A percentile compares a stretch with the other conserved stretches of the same genome.
These are phyloP conservation scores for Drosophila meridiana DNA, from an alignment of 2,888 invertebrate genomes.

Conservation along the genomic window DNA sequence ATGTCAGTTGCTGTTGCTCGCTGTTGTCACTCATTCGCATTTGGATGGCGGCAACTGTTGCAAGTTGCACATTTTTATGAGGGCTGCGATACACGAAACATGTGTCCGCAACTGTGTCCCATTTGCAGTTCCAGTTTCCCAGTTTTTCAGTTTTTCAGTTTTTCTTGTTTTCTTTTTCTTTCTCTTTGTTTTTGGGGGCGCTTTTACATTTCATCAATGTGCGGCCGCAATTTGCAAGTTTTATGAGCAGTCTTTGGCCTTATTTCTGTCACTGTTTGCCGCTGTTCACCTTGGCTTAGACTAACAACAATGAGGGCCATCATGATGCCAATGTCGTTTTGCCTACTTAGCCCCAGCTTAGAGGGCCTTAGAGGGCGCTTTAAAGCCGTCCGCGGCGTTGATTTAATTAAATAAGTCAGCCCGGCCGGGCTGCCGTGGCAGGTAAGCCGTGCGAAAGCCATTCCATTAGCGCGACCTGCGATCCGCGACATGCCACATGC, in stretches of 20 bases:
- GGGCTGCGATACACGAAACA: conserved; percentile 36
- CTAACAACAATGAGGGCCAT: conserved; percentile 46
- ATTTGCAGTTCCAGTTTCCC: not conserved
- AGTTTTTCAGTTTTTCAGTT: not conserved
- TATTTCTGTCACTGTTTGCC: conserved; percentile 10
- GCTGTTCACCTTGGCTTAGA: conserved; percentile 33
- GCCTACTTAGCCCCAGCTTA: conserved; percentile 54
- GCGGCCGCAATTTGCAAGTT: conserved; percentile 62
- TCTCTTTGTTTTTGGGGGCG: not conserved
- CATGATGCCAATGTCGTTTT: conserved; percentile 12
- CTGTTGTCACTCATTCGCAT: conserved; percentile 42
- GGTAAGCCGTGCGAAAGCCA: conserved; percentile 73
- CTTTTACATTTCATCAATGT: conserved; percentile 57
- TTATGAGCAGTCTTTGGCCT: conserved; percentile 46
- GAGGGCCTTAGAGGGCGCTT: conserved; percentile 43
- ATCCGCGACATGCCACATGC: conserved; percentile 16
- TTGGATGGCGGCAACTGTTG: conserved; percentile 46
- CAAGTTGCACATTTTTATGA: conserved; percentile 63
- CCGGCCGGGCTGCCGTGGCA: conserved; percentile 29
- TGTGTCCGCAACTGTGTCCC: conserved; percentile 25
- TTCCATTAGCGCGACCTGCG: conserved; percentile 63
- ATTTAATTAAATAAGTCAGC: conserved; percentile 77
- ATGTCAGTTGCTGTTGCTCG: conserved; percentile 27
- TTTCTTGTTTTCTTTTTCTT: not conserved
- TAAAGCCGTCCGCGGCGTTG: conserved; percentile 58